A percentile compares a stretch with the other conserved stretches of the same genome.
phyloP scores from a whole-genome alignment of 1,140 invertebrate genomes.

The Archivesica marissinica region DNA sequence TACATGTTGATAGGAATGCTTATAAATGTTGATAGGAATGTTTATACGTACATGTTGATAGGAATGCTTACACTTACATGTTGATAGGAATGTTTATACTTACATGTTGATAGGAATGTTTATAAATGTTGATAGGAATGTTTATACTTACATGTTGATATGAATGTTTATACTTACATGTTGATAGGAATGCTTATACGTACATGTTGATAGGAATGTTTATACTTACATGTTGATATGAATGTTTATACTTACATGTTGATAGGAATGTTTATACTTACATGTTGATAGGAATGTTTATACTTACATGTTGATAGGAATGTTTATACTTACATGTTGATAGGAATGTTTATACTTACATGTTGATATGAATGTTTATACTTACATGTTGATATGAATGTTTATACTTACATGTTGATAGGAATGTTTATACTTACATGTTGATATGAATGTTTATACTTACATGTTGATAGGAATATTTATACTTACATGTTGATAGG shows the following conservation, averaged over 20 bases:
- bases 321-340: conserved; percentile 64
- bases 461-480: conserved; percentile 82
- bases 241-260: conserved; percentile 78
- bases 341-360: conserved; percentile 70
- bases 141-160: conserved; percentile 80
- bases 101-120: conserved; percentile 82
- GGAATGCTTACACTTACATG: conserved; percentile 75
- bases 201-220: conserved; percentile 82
- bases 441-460: conserved; percentile 48
- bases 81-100: conserved; percentile 48
- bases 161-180: conserved; percentile 75
- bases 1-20: conserved; percentile 82
- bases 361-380: conserved; percentile 80
- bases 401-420: conserved; percentile 80
- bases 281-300: no score
- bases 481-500: conserved; percentile 46
- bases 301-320: conserved; percentile 82
- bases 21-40: conserved; percentile 42
- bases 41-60: conserved; percentile 80
- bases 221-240: conserved; percentile 46
- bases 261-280: conserved; percentile 78
- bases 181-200: conserved; percentile 47
- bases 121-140: conserved; percentile 42
- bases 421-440: conserved; percentile 75
- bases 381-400: no score